Percentiles rank a stretch among this genome's conserved stretches.
Evolutionary conservation across 2,113 vertebrate species (phyloP).

Genomic region (Cochlearius cochlearius): DNA sequence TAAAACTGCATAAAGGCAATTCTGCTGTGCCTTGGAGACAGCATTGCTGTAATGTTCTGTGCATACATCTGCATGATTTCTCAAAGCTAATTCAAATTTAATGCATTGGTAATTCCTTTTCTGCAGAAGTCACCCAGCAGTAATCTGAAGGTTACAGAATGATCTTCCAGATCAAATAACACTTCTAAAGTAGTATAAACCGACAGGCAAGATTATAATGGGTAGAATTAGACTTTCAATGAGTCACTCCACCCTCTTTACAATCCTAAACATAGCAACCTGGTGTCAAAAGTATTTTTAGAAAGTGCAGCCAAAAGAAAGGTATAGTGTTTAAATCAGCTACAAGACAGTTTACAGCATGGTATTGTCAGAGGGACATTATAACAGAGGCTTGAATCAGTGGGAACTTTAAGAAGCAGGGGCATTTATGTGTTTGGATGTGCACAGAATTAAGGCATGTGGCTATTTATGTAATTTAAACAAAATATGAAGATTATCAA

Average conservation of each 20-base stretch:
- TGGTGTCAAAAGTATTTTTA: slow-evolving; percentile 52
- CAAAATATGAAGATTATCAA: background rate
- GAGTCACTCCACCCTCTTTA: slow-evolving; percentile 46
- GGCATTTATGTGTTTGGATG: background rate
- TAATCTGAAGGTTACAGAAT: slow-evolving; percentile 78
- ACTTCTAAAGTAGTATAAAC: slow-evolving; percentile 67
- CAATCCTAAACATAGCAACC: slow-evolving; percentile 2
- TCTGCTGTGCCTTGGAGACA: slow-evolving; percentile 75
- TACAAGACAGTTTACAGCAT: background rate
- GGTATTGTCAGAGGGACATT: background rate
- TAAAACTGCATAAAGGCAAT: slow-evolving; percentile 79
- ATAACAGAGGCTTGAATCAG: background rate
- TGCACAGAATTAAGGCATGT: background rate
- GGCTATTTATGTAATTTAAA: background rate
- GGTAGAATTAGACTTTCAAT: slow-evolving; percentile 59
- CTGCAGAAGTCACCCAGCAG: slow-evolving; percentile 68
- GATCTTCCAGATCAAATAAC: slow-evolving; percentile 75
- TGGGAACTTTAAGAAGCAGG: background rate
- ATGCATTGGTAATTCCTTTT: slow-evolving; percentile 79
- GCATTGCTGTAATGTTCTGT: slow-evolving; percentile 68
- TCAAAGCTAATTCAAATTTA: slow-evolving; percentile 82
- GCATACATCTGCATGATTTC: slow-evolving; percentile 82
- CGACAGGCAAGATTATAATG: slow-evolving; percentile 55
- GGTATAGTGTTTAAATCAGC: background rate
- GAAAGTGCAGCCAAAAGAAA: background rate